Evolutionary conservation across 64 coral and sea anemone species (phyloP), one percentile per base, ranked within the genome.

Genomic region (Acropora yongei): DNA sequence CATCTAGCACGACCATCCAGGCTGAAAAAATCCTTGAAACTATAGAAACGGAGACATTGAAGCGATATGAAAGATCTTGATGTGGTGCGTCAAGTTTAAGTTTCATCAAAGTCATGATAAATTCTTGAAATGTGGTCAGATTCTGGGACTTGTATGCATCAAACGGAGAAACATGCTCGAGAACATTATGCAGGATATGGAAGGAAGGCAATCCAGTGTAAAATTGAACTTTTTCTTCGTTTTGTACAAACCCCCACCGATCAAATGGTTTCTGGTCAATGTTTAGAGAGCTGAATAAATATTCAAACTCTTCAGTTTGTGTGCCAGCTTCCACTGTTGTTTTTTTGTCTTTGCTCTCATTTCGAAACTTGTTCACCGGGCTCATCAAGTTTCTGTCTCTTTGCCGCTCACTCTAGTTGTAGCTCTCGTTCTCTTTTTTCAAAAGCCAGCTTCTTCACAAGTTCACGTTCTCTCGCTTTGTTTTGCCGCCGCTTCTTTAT

Each of bases 281-380:
- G 84, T 1, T 63, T 63, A 63, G 58, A 63, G 58, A 58, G 75
- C 75, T 58, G 58, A 88, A 78, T 69, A 93, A 80, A 80, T 92
- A 92, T 57, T 92, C 81, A 84, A 93, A 87, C 73, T 87, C 82
- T 49, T 93, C 83, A 47, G 91, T 93, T 93, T 93, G 91, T 20
- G 91, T 93, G 44, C 76, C 82, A 53, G 58, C 58, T 63, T 63
- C 58, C 10, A 63, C 58, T 63, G 58, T 63, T 63, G 79, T 84
- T 63, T 63, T 63, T 63, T 63, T 63, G 9, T 18, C 58, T 63
- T 63, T 63, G 58, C 12, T 63, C 58, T 63, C 58, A 63, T 63
- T 63, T 6, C 12, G 12, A 10, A 63, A 63, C 58, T 63, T 63
- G 58, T 63, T 63, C 58, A 13, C 58, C 58, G 12, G 58, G 58